phyloP scores from a whole-genome alignment of 2,113 vertebrate species.

The Lamprologus callipterus region DNA sequence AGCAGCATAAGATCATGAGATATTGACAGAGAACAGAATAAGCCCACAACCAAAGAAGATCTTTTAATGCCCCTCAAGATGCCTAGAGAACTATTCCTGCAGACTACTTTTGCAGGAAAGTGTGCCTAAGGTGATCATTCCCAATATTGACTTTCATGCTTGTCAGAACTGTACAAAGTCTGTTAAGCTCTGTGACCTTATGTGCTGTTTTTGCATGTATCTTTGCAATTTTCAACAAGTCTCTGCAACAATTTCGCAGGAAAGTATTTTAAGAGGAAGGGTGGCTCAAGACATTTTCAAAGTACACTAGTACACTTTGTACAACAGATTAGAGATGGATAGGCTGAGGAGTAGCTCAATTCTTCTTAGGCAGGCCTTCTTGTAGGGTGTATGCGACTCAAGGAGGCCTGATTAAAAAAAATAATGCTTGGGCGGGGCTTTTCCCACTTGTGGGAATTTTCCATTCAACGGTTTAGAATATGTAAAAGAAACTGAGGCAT shows the following conservation, averaged over 20 bases:
- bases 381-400: background rate
- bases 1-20: background rate
- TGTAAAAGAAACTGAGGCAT: background rate
- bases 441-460: background rate
- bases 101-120: background rate
- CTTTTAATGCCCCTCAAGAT: background rate
- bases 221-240: background rate
- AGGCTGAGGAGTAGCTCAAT: background rate
- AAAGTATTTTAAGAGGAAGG: background rate
- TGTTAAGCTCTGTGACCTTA: background rate
- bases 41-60: background rate
- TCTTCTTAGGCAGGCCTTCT: background rate
- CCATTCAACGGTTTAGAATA: background rate
- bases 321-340: background rate
- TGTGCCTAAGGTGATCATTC: background rate
- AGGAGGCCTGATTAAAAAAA: background rate
- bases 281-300: background rate
- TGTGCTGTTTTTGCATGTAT: background rate
- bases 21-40: background rate
- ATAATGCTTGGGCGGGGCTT: accelerated
- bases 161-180: background rate
- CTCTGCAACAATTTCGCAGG: background rate
- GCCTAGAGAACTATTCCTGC: background rate
- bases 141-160: background rate
- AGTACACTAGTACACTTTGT: background rate